Evolutionary conservation across 2,888 invertebrate genomes (phyloP).

Genomic region (Proisotoma minuta): DNA sequence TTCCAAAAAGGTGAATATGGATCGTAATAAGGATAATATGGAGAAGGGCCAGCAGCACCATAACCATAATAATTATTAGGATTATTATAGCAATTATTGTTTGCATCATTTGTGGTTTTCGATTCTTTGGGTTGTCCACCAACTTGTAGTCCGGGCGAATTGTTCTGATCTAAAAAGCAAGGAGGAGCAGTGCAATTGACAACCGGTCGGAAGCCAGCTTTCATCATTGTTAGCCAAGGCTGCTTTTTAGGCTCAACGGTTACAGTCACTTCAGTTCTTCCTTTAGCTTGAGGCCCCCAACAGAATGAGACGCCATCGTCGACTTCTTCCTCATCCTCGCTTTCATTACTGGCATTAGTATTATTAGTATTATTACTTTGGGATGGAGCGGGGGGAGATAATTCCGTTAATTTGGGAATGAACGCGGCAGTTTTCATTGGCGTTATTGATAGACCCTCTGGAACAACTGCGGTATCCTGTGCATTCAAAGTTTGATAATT

Average conservation of each 20-base stretch:
- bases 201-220: constrained; percentile 41
- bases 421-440: neutral
- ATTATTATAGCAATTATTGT: too few relatives aligned
- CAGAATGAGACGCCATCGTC: constrained; percentile 37
- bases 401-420: neutral
- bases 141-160: constrained; percentile 23
- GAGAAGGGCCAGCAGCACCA: too few relatives aligned
- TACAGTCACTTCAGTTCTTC: constrained; percentile 40
- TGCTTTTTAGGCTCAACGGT: constrained; percentile 40
- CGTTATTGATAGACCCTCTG: neutral
- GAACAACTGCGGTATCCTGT: too few relatives aligned
- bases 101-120: too few relatives aligned
- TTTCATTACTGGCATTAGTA: neutral
- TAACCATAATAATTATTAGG: too few relatives aligned
- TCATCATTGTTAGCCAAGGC: constrained; percentile 44
- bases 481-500: too few relatives aligned
- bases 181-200: constrained; percentile 42
- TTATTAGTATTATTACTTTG: too few relatives aligned
- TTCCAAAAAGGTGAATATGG: too few relatives aligned
- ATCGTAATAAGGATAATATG: too few relatives aligned
- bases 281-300: constrained; percentile 35
- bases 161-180: constrained; percentile 21
- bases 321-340: constrained; percentile 13
- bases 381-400: too few relatives aligned
- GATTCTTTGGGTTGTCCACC: neutral